phyloP scores from a whole-genome alignment of 2,113 vertebrate species.

The Calidris pugnax region DNA sequence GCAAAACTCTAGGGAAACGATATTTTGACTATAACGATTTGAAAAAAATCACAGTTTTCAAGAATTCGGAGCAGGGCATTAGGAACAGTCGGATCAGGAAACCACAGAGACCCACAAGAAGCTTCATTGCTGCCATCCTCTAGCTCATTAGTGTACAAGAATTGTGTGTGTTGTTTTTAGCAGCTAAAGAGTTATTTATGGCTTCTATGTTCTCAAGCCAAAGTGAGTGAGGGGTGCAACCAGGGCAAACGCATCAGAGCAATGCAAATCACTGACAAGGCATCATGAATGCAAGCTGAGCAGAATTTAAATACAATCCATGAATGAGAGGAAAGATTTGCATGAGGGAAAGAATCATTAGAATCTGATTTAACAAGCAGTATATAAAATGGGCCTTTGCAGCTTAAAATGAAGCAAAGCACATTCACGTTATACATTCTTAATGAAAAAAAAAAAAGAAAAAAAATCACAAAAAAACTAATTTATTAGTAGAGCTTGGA shows the following conservation, averaged over 20 bases:
- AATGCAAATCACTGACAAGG: constrained; percentile 72
- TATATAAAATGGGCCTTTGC: constrained; percentile 63
- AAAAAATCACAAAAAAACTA: constrained; percentile 53
- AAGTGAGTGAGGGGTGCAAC: constrained; percentile 70
- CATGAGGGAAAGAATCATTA: constrained; percentile 70
- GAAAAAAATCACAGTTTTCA: not conserved
- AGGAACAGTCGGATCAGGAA: not conserved
- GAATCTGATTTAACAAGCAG: constrained; percentile 73
- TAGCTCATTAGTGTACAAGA: constrained; percentile 66
- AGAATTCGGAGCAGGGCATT: not conserved
- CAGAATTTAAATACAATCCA: constrained; percentile 72
- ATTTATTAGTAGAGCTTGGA: constrained; percentile 57
- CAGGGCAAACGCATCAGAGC: constrained; percentile 66
- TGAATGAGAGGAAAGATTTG: constrained; percentile 73
- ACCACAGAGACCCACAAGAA: constrained; percentile 37
- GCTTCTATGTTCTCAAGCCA: constrained; percentile 70
- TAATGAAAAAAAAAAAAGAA: constrained; percentile 36
- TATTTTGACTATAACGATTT: not conserved
- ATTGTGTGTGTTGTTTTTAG: constrained; percentile 68
- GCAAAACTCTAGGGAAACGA: not conserved
- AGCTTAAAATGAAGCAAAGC: constrained; percentile 61
- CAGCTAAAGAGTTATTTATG: constrained; percentile 67
- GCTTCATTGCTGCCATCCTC: constrained; percentile 47
- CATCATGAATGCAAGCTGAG: constrained; percentile 71
- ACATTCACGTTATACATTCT: constrained; percentile 56